Evolutionary conservation across 37 sponge, comb jelly and placozoan genomes (phyloP).

Genomic region (Ianthella basta): DNA sequence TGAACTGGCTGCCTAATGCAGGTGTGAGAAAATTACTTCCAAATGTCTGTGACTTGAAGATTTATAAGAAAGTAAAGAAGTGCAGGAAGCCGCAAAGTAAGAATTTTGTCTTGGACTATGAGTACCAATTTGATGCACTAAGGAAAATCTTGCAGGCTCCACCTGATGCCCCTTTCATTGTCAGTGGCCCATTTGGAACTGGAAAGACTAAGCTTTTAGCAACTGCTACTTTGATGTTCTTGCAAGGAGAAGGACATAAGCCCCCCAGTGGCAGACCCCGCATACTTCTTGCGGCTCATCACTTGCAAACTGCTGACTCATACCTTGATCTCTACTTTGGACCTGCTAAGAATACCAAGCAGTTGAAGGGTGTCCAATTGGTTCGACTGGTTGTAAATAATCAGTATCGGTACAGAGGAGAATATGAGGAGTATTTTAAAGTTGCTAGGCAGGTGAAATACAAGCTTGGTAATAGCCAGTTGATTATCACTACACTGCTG

Average conservation of each 20-base stretch:
- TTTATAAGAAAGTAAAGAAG: background rate
- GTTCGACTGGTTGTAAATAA: background rate
- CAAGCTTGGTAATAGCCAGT: background rate
- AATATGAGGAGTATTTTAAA: background rate
- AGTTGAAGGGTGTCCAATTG: background rate
- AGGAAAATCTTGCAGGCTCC: background rate
- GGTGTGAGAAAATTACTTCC: background rate
- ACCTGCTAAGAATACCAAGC: background rate
- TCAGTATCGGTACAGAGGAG: background rate
- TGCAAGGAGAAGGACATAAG: background rate
- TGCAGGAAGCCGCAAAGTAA: background rate
- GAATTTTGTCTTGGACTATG: slow-evolving; percentile 12
- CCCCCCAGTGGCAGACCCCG: background rate
- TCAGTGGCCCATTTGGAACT: slow-evolving; percentile 52
- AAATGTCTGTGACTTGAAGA: background rate
- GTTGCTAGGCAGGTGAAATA: background rate
- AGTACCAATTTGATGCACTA: slow-evolving; percentile 20
- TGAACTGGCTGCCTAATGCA: background rate
- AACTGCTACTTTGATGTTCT: slow-evolving; percentile 24
- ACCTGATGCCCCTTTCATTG: slow-evolving; percentile 17
- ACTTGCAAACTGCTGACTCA: slow-evolving; percentile 31
- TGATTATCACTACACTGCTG: slow-evolving; percentile 25
- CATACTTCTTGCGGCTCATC: slow-evolving; percentile 15
- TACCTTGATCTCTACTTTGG: slow-evolving; percentile 35
- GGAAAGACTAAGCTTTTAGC: slow-evolving; percentile 44